Base-by-base conservation (phyloP, 2,888 invertebrate species). In the Melanargia galathea region DNA sequence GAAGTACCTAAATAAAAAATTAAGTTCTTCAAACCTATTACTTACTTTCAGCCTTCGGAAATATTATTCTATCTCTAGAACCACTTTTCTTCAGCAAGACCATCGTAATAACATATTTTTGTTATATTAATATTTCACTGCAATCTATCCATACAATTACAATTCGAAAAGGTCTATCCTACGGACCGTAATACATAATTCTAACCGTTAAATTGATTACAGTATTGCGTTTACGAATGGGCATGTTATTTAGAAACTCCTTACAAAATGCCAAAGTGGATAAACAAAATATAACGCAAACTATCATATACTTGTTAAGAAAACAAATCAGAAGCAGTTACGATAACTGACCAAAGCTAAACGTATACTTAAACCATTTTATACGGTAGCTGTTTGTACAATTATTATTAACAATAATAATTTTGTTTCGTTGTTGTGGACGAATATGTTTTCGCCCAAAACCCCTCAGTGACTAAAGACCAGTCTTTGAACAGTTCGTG, bases 201-300 rank as follows among this genome's bases (percentile, higher is more conserved):
- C 51, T 62, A 55, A 60, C 30, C 60, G 65, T 60, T 63, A 65
- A 63, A 65, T 65, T 56, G 65, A 62, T 65, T 65, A 65, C 62
- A 51, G 59, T 59, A 65, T 52, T 59, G 46, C 65, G 16, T 52
- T 60, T 62, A 46, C 51, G 45, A 57, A 57, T 46, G 33, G 56
- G 45, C 46, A 43, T 57, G 57, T 57, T 56, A 57, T 57, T 46
- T 46, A 45, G 55, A 55, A 43, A 57, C 55, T 62, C 56, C n/a
- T 65, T 65, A 49, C 65, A 65, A 65, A 65, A 65, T 40, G 38
- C 45, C 62, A 62, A 62, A 62, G 65, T 46, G 62, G 56, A 56
- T 59, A 62, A 51, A 60, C 61, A 64, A 65, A 65, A 59, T 60
- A 45, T 62, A 65, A 65, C 59, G 62, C 56, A 62, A 52, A 65